Evolutionary conservation across 2,113 vertebrate species (phyloP), one percentile per base, ranked within the genome.

Genomic region (Quiscalus mexicanus): DNA sequence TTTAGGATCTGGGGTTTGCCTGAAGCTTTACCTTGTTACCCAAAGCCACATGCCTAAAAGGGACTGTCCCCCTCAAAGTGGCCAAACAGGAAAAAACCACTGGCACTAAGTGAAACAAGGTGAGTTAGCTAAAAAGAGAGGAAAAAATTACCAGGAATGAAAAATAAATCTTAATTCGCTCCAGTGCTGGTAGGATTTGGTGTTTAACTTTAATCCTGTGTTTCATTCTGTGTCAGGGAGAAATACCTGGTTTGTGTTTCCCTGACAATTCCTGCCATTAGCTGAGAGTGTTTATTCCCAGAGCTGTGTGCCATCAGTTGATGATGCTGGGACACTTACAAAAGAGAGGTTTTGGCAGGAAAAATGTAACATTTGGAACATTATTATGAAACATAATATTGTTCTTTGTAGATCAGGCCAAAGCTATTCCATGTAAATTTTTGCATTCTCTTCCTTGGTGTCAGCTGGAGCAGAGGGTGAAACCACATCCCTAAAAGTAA

Each of bases 261-360:
- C 84, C 82, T 62, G 78, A 65, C 10, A 69, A 88, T 91, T 87
- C 59, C 78, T 94, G 75, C 90, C 82, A 91, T 91, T 80, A 94
- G 82, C 74, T 63, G 44, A 4, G 84, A 84, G 70, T 85, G 70
- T 83, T 91, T 95, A 96, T 96, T 95, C 95, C 93, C 94, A 95
- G 95, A 94, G 94, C 94, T 94, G 96, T 96, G 93, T 95, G 95
- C 94, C 96, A 96, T 96, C 94, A 96, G 91, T 97, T 95, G 90
- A 95, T 96, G 95, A 77, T 87, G 95, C 91, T 88, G 89, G 91
- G 91, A 75, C 95, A 93, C 90, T 90, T 79, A 50, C 91, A 88
- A 84, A 95, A 90, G 91, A 96, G 78, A 91, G 27, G 50, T 63
- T 94, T 58, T 90, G 93, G 62, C 89, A 94, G 67, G 78, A 83